Evolutionary conservation across 2,888 invertebrate genomes (phyloP).

Genomic region (Pediacus dermestoides): DNA sequence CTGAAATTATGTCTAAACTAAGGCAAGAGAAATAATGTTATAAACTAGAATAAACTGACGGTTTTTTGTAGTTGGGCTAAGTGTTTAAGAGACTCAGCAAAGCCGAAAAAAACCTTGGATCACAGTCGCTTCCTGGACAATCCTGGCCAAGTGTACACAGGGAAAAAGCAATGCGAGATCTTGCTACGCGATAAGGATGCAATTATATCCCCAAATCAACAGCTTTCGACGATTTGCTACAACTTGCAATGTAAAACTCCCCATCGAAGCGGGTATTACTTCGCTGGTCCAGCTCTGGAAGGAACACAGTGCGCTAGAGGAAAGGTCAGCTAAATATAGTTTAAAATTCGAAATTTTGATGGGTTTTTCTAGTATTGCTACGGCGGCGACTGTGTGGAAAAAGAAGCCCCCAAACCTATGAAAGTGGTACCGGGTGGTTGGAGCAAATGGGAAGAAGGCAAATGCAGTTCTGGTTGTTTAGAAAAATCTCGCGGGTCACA

Average conservation of each 20-base stretch:
- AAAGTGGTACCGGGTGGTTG: conserved; percentile 55
- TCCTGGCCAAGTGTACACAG: conserved; percentile 68
- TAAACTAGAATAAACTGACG: conserved; percentile 2
- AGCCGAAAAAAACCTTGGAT: conserved; percentile 53
- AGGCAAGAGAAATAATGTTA: conserved; percentile 47
- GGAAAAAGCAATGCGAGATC: conserved; percentile 72
- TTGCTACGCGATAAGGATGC: conserved; percentile 69
- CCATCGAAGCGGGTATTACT: conserved; percentile 69
- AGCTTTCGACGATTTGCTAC: conserved; percentile 56
- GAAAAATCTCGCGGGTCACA: conserved; percentile 59
- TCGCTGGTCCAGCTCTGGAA: conserved; percentile 78
- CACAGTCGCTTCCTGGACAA: conserved; percentile 61
- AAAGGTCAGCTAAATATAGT: conserved; percentile 53
- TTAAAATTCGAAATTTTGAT: background rate
- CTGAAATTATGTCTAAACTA: conserved; percentile 59
- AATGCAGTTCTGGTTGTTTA: conserved; percentile 67
- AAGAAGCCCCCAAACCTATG: conserved; percentile 43
- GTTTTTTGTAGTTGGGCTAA: conserved; percentile 56
- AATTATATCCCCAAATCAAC: conserved; percentile 48
- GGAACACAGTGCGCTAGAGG: conserved; percentile 69
- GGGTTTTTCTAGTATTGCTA: conserved; percentile 58
- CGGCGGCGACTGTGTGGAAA: conserved; percentile 61
- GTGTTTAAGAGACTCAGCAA: conserved; percentile 61
- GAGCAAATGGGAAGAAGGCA: conserved; percentile 60
- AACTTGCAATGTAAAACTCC: conserved; percentile 71